Base-by-base conservation (phyloP, 2,113 vertebrate species). In the Syrmaticus mikado region DNA sequence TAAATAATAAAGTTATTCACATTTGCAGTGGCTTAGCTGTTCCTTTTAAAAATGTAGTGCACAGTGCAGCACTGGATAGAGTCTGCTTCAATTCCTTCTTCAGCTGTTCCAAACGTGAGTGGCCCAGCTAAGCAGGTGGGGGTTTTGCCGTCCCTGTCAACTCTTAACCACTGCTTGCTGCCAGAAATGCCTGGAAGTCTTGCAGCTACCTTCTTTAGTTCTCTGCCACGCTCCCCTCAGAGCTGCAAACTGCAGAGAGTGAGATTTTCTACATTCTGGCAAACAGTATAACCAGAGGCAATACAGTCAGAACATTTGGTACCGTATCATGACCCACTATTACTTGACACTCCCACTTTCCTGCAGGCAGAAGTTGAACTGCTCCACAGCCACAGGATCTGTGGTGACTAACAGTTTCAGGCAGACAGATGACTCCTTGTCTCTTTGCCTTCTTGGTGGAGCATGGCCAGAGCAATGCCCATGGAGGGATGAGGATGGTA, bases 361-460 rank as follows among this genome's bases (percentile, higher is more conserved):
- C 76, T 25, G 40, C 28, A 77, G n/a, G 34, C 28, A 62, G 41
- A 55, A 74, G 50, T 3, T 85, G 48, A 73, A 67, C 28, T 50
- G 28, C 41, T 58, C 21, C 0, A 0, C 11, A 74, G 55, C 20
- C 84, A 17, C 2, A 3, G 22, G n/a, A 17, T 25, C 38, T 74
- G 38, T 0, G 0, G 8, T n/a, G 25, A 19, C 19, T 79, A 46
- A 3, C 1, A 58, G 27, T 41, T 82, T 82, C 21, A 20, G 22
- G 60, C 12, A 71, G 28, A 17, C 20, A 24, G 14, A 38, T 32
- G 48, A 11, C 7, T 8, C 6, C 6, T 89, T 48, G 16, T 40
- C 43, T 79, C 58, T 62, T 65, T 40, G 74, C 18, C n/a, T 73
- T 15, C 46, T 82, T 46, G 41, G 13, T 64, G 15, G 36, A 84